These are phyloP conservation scores for Periplaneta americana DNA, from an alignment of 1,140 invertebrate genomes.

Conservation along the genomic window DNA sequence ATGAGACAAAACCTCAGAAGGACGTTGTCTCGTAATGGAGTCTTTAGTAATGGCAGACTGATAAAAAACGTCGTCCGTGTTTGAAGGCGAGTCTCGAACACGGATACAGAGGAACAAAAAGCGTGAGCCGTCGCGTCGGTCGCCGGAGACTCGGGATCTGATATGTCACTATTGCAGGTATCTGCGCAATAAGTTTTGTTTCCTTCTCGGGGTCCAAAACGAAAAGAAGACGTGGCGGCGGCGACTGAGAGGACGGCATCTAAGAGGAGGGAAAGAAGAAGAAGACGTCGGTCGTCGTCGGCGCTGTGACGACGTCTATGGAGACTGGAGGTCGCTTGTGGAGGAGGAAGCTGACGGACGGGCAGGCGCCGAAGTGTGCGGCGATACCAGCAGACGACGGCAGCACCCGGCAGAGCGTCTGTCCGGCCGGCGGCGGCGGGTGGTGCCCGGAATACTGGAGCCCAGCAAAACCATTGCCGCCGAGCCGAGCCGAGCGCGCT, in stretches of 20 bases:
- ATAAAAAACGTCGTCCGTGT: no score
- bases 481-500: no score
- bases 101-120: no score
- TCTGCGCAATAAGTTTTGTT: not conserved
- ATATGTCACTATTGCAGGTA: not conserved
- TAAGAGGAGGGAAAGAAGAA: not conserved
- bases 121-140: no score
- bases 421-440: not conserved
- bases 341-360: not conserved
- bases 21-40: no score
- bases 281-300: not conserved
- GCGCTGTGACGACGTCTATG: not conserved
- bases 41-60: no score
- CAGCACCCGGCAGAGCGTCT: not conserved
- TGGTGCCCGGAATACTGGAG: not conserved
- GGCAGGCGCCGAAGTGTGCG: no score
- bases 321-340: not conserved
- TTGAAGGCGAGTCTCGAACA: no score
- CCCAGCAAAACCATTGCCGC: no score
- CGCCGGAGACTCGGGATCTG: no score
- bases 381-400: not conserved
- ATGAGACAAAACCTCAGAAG: no score
- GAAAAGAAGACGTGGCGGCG: not conserved
- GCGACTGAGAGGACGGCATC: not conserved
- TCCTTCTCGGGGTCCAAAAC: not conserved